Base-by-base conservation (phyloP, 1,140 invertebrate species). In the Mamestra configurata region DNA sequence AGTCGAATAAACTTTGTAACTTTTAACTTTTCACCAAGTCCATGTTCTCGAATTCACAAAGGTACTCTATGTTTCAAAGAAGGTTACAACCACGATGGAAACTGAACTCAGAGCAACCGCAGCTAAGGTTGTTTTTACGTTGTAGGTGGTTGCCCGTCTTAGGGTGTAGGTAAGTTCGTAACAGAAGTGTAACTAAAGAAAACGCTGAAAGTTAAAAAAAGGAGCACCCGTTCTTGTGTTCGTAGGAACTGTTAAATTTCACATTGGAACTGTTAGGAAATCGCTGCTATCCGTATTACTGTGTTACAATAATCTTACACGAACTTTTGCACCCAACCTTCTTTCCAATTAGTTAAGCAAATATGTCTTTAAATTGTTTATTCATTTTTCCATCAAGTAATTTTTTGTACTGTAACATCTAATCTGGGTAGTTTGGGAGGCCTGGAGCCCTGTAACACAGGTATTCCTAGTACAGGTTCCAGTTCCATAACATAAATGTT, bases 21-120 rank as follows among this genome's bases (percentile, higher is more conserved):
- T 85, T 85, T 85, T 80, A 83, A 83, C 82, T 83, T 85, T 70
- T 59, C 79, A 55, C 22, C 40, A 61, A 77, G 77, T 81, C 49
- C 49, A 77, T 83, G 82, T 85, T 85, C 81, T 83, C 79, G 76
- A 83, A 85, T 85, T 85, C 84, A 85, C 81, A 85, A 85, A 85
- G 84, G 81, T 82, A 77, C 77, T 71, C 73, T 76, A 24, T 70
- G 79, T 82, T 79, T 82, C 79, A 80, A 79, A 79, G 82, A 82
- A 37, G 51, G 37, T 68, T 11, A n/a, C 10, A 37, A 1, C 7
- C n/a, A 0, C 71, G 35, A 20, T 27, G 11, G 6, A 77, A 53
- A 46, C 18, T 72, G 11, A 18, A 27, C 79, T 59, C 53, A 79
- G 15, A 15, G 1, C 20, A 0, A 11, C 8, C 6, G 0, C 1